Base-by-base conservation (phyloP, 2,113 vertebrate genomes). In the Perognathus longimembris region DNA sequence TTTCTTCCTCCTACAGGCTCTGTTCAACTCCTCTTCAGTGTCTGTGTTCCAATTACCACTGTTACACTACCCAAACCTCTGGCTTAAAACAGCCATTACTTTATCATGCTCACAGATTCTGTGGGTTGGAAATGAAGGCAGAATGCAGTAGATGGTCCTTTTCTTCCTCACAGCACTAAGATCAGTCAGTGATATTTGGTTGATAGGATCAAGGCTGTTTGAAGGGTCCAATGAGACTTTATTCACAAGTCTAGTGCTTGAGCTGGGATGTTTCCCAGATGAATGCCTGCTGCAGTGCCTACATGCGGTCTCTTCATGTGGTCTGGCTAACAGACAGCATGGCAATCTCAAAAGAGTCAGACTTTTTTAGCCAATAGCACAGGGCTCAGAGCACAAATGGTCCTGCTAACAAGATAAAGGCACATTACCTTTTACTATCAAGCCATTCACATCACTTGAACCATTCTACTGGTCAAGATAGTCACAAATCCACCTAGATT, bases 301-400 rank as follows among this genome's bases (percentile, higher is more conserved):
- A 45, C 40, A 59, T 2, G 59, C 59, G 57, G 85, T 57, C 59
- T 92, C 64, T 81, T 50, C 85, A 82, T 26, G 45, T 59, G 70
- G 79, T n/a, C 12, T 90, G 78, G 74, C 85, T 57, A 88, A 85
- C 38, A 81, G 75, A 69, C 75, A 87, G 73, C 64, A 70, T 2
- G 18, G 40, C 79, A 50, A 74, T 67, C 83, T 92, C 61, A 64
- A 63, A 80, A 66, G 38, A 32, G 64, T 81, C 80, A 74, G 21
- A 69, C 28, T 77, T 4, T 92, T 57, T 83, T 61, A 76, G 0
- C 12, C 8, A 63, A 42, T 36, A 50, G 38, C 36, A 3, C 64
- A 70, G n/a, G 18, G 80, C 63, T 71, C 74, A 34, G 74, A 57
- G 59, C 45, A 38, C n/a, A 89, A 94, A 59, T 73, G 34, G 42